Evolutionary conservation across 2,113 vertebrate genomes (phyloP), one percentile per base, ranked within the genome.

Genomic region (Dromas ardeola): DNA sequence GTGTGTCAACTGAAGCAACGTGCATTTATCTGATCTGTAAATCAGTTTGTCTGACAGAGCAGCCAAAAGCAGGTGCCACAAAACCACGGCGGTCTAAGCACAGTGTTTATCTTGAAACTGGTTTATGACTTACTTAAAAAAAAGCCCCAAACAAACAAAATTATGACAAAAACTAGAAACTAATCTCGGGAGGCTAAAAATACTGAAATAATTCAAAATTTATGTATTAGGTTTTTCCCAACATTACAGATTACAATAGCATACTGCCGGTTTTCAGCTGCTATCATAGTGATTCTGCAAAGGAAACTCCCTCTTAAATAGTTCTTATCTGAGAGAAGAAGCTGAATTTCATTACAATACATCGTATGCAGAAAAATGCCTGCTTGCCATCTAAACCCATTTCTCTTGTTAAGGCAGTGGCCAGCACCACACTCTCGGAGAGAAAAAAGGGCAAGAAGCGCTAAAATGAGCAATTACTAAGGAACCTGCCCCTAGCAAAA

Each of bases 381-480:
- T 73, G 36, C 45, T 80, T 66, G 66, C 38, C 29, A 59, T 34
- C 73, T 69, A 76, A 85, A 93, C 19, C 23, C 4, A 61, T 89
- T 85, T 93, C 61, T 95, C 58, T 79, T 72, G 38, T 45, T 69
- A 40, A 91, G 73, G 52, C 72, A 76, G 47, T 78, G 56, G 49
- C 80, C 25, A 84, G n/a, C 66, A 73, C 7, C 20, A 62, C 27
- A 72, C 0, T 0, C 49, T 91, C 45, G 61, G 29, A 65, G 16
- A 26, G 38, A 53, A 61, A 73, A 90, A 92, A 84, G 3, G 34
- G 34, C 61, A 88, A 93, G 92, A 93, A 95, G n/a, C 79, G 52
- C 43, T 78, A 92, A 95, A 91, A 91, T 58, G 80, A 95, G 61
- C 95, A 90, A 97, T 95, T 95, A 93, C 73, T 32, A 42, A 67